Conservation (phyloP, 2,888 invertebrate species). For the Lumbricus terrestris region DNA sequence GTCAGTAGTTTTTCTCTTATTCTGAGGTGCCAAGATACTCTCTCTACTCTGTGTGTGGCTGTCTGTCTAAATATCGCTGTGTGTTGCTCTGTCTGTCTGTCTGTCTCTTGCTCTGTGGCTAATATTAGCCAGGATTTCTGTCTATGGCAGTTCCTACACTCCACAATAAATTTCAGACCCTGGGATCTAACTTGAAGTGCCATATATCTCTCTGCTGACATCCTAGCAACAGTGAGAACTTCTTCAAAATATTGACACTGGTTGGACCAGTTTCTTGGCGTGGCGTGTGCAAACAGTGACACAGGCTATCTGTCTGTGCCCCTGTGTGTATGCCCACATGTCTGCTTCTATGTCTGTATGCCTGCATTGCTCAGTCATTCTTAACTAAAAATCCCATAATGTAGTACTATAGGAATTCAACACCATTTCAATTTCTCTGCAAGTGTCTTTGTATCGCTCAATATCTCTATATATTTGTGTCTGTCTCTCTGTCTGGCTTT, state of each 20-base stretch:
- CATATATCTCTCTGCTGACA: background rate
- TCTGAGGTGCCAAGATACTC: background rate
- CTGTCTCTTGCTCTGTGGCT: background rate
- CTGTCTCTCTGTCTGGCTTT: background rate
- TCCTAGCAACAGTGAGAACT: background rate
- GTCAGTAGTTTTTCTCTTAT: background rate
- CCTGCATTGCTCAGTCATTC: background rate
- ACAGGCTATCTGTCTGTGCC: background rate
- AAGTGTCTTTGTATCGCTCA: background rate
- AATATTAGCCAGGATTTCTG: background rate
- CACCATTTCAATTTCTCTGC: background rate
- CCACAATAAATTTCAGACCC: background rate
- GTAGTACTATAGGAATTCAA: background rate
- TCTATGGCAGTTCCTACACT: background rate
- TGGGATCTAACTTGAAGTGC: background rate
- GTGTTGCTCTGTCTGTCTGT: background rate
- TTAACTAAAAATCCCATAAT: background rate
- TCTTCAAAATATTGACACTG: background rate
- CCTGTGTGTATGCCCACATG: background rate
- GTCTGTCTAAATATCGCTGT: background rate
- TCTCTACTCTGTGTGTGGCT: background rate
- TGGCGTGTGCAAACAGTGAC: background rate
- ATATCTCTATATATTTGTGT: background rate
- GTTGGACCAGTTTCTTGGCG: background rate
- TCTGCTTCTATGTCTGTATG: background rate